Percentiles rank a stretch among this genome's conserved stretches.
Evolutionary conservation across 2,113 vertebrate species (phyloP).

Genomic region (Gulo gulo): DNA sequence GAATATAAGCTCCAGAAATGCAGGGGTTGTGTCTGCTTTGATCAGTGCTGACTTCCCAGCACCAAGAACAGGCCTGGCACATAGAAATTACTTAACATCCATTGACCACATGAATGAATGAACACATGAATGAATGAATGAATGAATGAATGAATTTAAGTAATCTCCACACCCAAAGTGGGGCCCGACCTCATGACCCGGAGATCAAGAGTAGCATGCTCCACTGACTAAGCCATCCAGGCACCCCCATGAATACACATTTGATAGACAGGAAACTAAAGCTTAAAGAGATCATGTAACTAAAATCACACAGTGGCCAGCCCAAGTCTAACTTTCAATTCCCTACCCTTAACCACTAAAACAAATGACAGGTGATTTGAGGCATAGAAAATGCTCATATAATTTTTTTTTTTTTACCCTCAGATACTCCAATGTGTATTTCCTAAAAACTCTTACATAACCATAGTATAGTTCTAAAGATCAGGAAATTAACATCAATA

Average conservation of each 20-base stretch:
- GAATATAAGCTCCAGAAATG: background rate
- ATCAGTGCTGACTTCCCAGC: background rate
- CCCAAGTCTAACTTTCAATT: background rate
- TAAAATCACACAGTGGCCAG: background rate
- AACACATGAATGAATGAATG: background rate
- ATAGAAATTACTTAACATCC: background rate
- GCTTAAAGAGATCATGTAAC: background rate
- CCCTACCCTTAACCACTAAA: background rate
- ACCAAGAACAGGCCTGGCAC: background rate
- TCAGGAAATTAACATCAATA: background rate
- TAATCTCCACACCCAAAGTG: background rate
- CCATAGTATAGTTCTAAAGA: background rate
- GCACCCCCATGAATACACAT: background rate
- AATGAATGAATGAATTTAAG: background rate
- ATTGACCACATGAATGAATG: background rate
- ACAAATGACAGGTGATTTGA: background rate
- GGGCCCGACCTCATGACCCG: background rate
- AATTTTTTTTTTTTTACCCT: too few species aligned
- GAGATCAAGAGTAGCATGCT: background rate
- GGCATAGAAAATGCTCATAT: background rate
- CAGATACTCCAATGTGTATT: background rate
- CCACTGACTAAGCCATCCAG: background rate
- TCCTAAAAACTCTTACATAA: background rate
- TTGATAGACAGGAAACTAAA: constrained; percentile 10
- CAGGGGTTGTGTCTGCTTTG: background rate